Base-by-base conservation (phyloP, 2,888 invertebrate species). In the Pachliopta kotzebuea region DNA sequence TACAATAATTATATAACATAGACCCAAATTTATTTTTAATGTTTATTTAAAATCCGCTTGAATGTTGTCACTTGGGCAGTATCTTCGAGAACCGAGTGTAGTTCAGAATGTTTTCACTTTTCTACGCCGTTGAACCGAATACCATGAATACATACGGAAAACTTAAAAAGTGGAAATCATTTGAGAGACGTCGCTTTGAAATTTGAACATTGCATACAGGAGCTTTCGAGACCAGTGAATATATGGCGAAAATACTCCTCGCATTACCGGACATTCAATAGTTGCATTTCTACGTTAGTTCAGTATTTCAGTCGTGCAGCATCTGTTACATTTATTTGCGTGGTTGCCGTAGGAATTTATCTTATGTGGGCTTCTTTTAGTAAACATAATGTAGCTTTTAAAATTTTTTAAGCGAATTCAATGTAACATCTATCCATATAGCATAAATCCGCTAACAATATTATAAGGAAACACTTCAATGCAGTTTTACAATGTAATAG, bases 41-140 rank as follows among this genome's bases (percentile, higher is more conserved):
- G 11, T 56, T n/a, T n/a, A 21, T 49, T 26, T 18, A n/a, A 53
- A 11, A 61, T 57, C 65, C 74, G 73, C 72, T 66, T 0, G 29
- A 31, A 62, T 70, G 63, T 69, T 68, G 53, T 73, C 65, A 67
- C 74, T 79, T 80, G 67, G n/a, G 69, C 69, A 65, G 57, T 21
- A 57, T 37, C 68, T 66, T 59, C 62, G 69, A 74, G 76, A 76
- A 77, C 76, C 72, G 80, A 74, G 76, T 79, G 79, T 79, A 74
- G 75, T 74, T 73, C 75, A 75, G 79, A 84, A 85, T 86, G 86
- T 86, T 89, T 87, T 88, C 89, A 89, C 86, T 90, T 90, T 89
- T 88, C 88, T 81, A 84, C 85, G 75, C 79, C 86, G 83, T 73
- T 87, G 88, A 80, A 79, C 84, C 81, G 84, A 75, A 79, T 78